These are phyloP conservation scores for Taeniopygia guttata DNA, from an alignment of 2,797 vertebrate genomes.

Conservation along the genomic window DNA sequence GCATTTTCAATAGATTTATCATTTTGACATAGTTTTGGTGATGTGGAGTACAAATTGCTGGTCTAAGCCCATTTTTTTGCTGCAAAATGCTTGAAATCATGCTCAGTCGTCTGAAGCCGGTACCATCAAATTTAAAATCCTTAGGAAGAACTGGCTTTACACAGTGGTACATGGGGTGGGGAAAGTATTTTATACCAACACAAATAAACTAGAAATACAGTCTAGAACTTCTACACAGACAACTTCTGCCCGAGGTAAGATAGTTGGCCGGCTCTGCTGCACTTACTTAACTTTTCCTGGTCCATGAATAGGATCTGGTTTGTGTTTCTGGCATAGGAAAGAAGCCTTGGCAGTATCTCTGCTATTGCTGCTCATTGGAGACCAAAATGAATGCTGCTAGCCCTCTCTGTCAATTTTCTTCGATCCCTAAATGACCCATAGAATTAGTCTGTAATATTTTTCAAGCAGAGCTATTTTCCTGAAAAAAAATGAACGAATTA, in stretches of 20 bases:
- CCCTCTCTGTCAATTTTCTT: background rate
- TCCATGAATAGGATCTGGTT: slow-evolving; percentile 1
- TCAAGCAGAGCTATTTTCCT: background rate
- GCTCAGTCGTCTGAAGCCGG: background rate
- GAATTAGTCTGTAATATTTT: background rate
- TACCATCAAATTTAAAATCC: background rate
- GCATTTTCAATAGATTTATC: background rate
- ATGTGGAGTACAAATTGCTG: background rate
- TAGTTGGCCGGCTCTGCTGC: background rate
- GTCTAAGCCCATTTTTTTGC: background rate
- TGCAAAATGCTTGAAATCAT: background rate
- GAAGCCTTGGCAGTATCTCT: background rate
- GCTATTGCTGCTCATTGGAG: background rate
- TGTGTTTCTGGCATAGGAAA: slow-evolving; percentile 22
- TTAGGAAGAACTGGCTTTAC: background rate
- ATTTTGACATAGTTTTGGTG: background rate
- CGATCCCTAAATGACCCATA: background rate
- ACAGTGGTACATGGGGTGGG: background rate
- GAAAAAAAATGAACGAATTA: background rate
- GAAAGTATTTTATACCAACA: background rate
- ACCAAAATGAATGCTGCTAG: background rate
- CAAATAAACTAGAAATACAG: background rate
- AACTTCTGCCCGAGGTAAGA: background rate
- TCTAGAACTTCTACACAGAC: background rate
- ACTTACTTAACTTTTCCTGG: slow-evolving; percentile 44